A percentile compares a stretch with the other conserved stretches of the same genome.
Evolutionary conservation across 2,113 vertebrate genomes (phyloP).

Genomic region (Casuarius casuarius): DNA sequence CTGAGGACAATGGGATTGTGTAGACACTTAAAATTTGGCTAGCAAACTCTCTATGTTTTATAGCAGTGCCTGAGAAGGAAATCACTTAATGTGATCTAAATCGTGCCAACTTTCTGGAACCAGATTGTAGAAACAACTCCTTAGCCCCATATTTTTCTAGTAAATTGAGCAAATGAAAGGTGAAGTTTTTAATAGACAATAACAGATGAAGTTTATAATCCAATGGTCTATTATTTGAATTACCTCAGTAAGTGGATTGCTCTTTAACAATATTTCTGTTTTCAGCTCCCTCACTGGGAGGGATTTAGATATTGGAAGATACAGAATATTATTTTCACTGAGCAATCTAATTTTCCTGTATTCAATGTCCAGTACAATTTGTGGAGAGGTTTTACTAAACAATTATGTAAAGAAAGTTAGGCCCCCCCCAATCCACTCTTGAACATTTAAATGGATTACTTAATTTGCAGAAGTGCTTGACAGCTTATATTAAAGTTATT

Average conservation of each 20-base stretch:
- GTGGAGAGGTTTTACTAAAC: not conserved
- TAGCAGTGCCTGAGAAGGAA: not conserved
- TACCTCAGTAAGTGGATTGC: not conserved
- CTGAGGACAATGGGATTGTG: not conserved
- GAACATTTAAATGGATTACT: slow-evolving; percentile 25
- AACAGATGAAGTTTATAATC: not conserved
- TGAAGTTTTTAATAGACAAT: not conserved
- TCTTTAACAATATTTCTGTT: slow-evolving; percentile 26
- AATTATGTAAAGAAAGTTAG: not conserved
- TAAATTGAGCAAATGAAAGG: not conserved
- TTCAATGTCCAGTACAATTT: not conserved
- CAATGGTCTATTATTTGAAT: slow-evolving; percentile 13
- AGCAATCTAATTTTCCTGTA: slow-evolving; percentile 17
- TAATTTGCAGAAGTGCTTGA: slow-evolving; percentile 30
- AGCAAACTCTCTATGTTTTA: not conserved
- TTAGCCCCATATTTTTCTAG: not conserved
- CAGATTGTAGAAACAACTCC: not conserved
- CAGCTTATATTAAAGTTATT: not conserved
- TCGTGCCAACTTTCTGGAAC: not conserved
- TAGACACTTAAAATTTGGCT: not conserved
- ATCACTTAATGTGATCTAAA: not conserved
- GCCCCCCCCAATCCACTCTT: not conserved
- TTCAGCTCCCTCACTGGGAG: not conserved
- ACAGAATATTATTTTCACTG: slow-evolving; percentile 24
- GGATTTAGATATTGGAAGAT: not conserved